Evolutionary conservation across 2,888 invertebrate species (phyloP).

Genomic region (Acleris holmiana): DNA sequence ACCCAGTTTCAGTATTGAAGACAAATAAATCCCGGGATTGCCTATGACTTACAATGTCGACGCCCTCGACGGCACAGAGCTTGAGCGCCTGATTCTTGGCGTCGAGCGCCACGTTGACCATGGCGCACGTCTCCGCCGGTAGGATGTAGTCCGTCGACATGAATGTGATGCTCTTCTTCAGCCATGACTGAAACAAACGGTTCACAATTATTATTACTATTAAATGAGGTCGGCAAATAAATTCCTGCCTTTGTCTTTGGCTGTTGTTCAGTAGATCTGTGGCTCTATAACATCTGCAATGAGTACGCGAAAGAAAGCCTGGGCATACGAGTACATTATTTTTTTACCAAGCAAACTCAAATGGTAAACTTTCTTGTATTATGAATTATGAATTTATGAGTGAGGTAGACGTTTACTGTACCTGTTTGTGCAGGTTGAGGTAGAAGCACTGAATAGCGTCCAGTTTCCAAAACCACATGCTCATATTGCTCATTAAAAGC

Average conservation of each 20-base stretch:
- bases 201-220: too few relatives aligned
- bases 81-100: slow-evolving; percentile 98
- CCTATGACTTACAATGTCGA: slow-evolving; percentile 91
- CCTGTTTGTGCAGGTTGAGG: slow-evolving; percentile 97
- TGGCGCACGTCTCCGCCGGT: slow-evolving; percentile 98
- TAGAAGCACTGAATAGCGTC: slow-evolving; percentile 99
- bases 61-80: slow-evolving; percentile 97
- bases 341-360: too few relatives aligned
- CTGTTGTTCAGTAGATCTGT: too few relatives aligned
- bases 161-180: slow-evolving; percentile 96
- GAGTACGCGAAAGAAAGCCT: too few relatives aligned
- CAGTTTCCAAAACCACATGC: slow-evolving; percentile 98
- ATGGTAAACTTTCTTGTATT: too few relatives aligned
- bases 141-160: slow-evolving; percentile 98
- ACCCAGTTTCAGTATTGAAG: too few relatives aligned
- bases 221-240: too few relatives aligned
- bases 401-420: slow-evolving; percentile 83
- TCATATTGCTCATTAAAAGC: slow-evolving; percentile 99
- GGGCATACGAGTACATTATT: too few relatives aligned
- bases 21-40: background rate
- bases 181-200: slow-evolving; percentile 88
- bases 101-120: slow-evolving; percentile 99
- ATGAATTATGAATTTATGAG: too few relatives aligned
- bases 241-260: too few relatives aligned
- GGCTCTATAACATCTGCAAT: too few relatives aligned